Evolutionary conservation across 1,140 invertebrate genomes (phyloP), one percentile per base, ranked within the genome.

Genomic region (Philaenus spumarius): DNA sequence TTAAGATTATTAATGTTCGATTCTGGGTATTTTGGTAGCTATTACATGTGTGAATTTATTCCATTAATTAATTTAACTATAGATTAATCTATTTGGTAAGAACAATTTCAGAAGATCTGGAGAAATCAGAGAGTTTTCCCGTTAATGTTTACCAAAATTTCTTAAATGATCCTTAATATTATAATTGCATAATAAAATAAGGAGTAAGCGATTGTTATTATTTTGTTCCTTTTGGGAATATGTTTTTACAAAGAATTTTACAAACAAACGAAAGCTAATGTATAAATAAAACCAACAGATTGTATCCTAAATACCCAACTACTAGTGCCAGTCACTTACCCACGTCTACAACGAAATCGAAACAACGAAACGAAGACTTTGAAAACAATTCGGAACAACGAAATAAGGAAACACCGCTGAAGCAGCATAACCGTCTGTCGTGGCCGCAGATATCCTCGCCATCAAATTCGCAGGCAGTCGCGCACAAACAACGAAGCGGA

Each of bases 401-500:
- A 53, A 53, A 47, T 30, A 52, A 55, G 24, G 43, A 55, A 45
- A 19, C 39, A 12, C 43, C 7, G 4, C 11, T 6, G 7, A 22
- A 45, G 24, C 37, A 24, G 40, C 37, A 55, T 22, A 46, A 55
- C 22, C 45, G 55, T 3, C 23, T 58, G 9, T 48, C 40, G 2
- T 58, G 55, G 55, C 55, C 55, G 17, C 37, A 40, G 53, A 40
- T 43, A 14, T 5, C 22, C 9, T 14, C 53, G 9, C 9, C 53
- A 17, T 47, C 45, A 20, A 23, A 45, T 12, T 26, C 40, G 14
- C 51, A 37, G 40, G 26, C 40, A 23, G 63, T 60, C 54, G 64
- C 68, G 67, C 68, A 63, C 67, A 64, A 66, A 61, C 70, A 67
- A 69, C 58, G 63, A 66, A 59, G 64, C 59, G 43, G 68, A 69